Base-by-base conservation (phyloP, 2,113 vertebrate species). In the Anoplopoma fimbria region DNA sequence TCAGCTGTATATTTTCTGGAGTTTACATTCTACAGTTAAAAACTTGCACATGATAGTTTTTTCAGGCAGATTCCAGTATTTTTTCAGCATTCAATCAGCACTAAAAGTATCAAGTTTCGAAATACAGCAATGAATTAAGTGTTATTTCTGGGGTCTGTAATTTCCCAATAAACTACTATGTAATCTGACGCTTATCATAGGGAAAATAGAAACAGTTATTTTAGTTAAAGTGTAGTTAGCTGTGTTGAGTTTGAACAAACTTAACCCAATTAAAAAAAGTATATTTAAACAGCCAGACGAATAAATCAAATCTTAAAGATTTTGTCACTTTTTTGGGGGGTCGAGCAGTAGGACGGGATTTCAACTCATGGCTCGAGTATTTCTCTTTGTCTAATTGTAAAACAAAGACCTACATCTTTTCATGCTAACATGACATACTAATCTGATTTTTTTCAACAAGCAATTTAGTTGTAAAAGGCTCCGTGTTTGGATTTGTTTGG, bases 401-500 rank as follows among this genome's bases (percentile, higher is more conserved):
- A 40, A 77, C 36, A 85, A 57, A 77, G 62, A 75, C 58, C n/a
- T 67, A 71, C n/a, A 76, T 81, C 36, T 61, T 69, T 67, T 21
- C 31, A 13, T 63, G 31, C 62, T 51, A 25, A 31, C 47, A 29
- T 71, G 57, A 72, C 47, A 71, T 7, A n/a, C 31, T 65, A 42
- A 79, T 86, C 72, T 58, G 17, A n/a, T 25, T 77, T 80, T 78
- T 38, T 64, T 29, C 45, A 53, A 3, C 73, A 64, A 34, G 21
- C 36, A 57, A 29, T 47, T 78, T 55, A 36, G 49, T 51, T 45
- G 21, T 58, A 25, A 55, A 33, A 51, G 10, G 49, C 57, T 82
- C 60, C 6, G 27, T 36, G 68, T 72, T 65, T 57, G 33, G 78
- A 34, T 49, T 87, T 73, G 63, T 79, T 71, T 86, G 53, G 82